Evolutionary conservation across 2,888 invertebrate genomes (phyloP).

Genomic region (Herminia tarsipennalis): DNA sequence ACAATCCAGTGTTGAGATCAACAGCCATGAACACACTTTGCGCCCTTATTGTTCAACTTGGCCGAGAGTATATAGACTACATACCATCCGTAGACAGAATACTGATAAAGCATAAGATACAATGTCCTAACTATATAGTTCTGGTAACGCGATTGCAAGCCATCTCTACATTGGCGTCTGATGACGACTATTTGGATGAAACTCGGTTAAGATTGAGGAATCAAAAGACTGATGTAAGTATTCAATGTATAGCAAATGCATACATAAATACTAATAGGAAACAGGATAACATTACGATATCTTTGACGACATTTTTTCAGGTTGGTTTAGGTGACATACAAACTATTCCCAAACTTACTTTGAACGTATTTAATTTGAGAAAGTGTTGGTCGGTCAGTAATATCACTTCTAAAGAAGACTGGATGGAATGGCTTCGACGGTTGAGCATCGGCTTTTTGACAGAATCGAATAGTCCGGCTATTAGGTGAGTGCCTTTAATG

Average conservation of each 20-base stretch:
- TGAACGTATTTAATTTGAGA: slow-evolving; percentile 92
- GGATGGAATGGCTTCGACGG: slow-evolving; percentile 98
- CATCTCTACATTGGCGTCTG: slow-evolving; percentile 91
- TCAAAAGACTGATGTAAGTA: slow-evolving; percentile 89
- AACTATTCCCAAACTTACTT: slow-evolving; percentile 91
- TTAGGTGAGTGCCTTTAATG: slow-evolving; percentile 86
- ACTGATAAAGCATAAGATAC: slow-evolving; percentile 92
- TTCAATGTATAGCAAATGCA: too few relatives aligned
- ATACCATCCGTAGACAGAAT: slow-evolving; percentile 96
- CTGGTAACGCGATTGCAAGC: slow-evolving; percentile 90
- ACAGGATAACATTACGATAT: too few relatives aligned
- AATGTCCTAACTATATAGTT: slow-evolving; percentile 91
- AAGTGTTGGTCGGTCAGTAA: slow-evolving; percentile 95
- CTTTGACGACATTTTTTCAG: too few relatives aligned
- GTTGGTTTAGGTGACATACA: slow-evolving; percentile 77
- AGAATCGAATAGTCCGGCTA: slow-evolving; percentile 97
- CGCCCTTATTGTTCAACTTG: slow-evolving; percentile 94
- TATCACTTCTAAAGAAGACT: slow-evolving; percentile 98
- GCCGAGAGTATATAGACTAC: slow-evolving; percentile 96
- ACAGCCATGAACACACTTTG: slow-evolving; percentile 97
- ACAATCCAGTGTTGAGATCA: slow-evolving; percentile 90
- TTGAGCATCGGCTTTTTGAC: slow-evolving; percentile 96
- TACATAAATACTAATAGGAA: too few relatives aligned
- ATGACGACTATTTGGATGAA: slow-evolving; percentile 89
- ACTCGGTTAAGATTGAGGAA: slow-evolving; percentile 88